Conservation (phyloP, 1,140 invertebrate species). For the Leptestheria dahalacensis region DNA sequence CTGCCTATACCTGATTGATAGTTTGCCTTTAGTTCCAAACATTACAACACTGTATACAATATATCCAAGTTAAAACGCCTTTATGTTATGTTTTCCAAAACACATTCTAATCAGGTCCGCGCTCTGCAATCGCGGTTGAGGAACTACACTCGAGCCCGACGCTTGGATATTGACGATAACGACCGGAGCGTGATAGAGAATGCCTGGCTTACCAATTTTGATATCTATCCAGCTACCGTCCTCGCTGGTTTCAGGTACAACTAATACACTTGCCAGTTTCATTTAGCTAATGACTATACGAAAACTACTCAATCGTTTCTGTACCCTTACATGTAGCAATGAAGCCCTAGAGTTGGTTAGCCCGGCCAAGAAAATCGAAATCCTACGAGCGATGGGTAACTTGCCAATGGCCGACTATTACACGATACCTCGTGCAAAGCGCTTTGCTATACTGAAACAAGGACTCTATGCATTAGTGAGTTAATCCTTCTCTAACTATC, state of each 20-base stretch:
- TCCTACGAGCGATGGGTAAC: constrained; percentile 5
- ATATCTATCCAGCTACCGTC: constrained; percentile 12
- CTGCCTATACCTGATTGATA: too few relatives aligned
- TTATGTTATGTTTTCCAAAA: too few relatives aligned
- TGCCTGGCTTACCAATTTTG: constrained; percentile 7
- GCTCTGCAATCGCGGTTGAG: neutral
- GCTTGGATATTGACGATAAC: constrained; percentile 1
- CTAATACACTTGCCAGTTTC: neutral
- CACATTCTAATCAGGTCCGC: neutral
- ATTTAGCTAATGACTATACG: too few relatives aligned
- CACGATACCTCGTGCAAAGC: constrained; percentile 1
- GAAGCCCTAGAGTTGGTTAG: neutral
- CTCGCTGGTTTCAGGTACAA: constrained; percentile 7
- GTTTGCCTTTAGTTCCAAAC: too few relatives aligned
- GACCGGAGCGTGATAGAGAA: constrained; percentile 9
- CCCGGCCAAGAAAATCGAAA: neutral
- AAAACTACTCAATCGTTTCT: too few relatives aligned
- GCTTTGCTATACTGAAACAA: neutral
- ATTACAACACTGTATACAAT: too few relatives aligned
- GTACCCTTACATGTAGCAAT: too few relatives aligned
- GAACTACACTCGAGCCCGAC: constrained; percentile 1
- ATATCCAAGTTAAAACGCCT: too few relatives aligned
- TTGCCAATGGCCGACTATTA: constrained; percentile 1
- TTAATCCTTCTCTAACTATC: neutral
- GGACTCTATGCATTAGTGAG: constrained; percentile 8